Percentiles rank a stretch among this genome's conserved stretches.
phyloP scores from a whole-genome alignment of 2,888 invertebrate species.

The Atherix ibis region DNA sequence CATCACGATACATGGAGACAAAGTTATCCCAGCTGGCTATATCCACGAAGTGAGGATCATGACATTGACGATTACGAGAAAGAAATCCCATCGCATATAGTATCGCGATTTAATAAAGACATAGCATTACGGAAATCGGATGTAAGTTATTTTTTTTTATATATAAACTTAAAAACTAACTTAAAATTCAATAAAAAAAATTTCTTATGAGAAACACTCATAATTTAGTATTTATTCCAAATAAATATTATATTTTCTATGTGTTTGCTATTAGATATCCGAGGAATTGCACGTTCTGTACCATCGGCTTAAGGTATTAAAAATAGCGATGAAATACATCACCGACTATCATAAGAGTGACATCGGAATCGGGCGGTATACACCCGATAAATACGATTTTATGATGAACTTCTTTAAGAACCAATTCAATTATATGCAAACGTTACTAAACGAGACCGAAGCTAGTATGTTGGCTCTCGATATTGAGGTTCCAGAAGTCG shows the following conservation, averaged over 20 bases:
- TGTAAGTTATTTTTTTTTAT: no score
- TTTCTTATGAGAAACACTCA: no score
- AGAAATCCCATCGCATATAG: slow-evolving; percentile 2
- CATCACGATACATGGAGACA: slow-evolving; percentile 5
- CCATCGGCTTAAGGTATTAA: background rate
- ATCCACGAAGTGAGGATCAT: slow-evolving; percentile 5
- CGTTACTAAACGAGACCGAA: slow-evolving; percentile 5
- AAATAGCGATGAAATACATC: slow-evolving; percentile 1
- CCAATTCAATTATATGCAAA: slow-evolving; percentile 4
- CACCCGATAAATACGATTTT: background rate
- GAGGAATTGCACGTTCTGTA: background rate
- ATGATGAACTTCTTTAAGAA: slow-evolving; percentile 4
- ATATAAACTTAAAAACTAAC: no score
- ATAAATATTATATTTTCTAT: no score
- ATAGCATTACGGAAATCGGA: no score
- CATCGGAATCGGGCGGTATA: slow-evolving; percentile 1
- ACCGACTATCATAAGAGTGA: slow-evolving; percentile 1
- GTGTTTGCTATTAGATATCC: no score
- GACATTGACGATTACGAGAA: slow-evolving; percentile 6
- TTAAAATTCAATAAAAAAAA: no score
- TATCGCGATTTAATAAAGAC: no score
- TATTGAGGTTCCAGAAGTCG: slow-evolving; percentile 3
- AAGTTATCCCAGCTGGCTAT: slow-evolving; percentile 4
- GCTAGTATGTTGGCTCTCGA: slow-evolving; percentile 4
- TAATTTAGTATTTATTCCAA: no score